Conservation (phyloP, 2,797 vertebrate genomes). For the Nasua narica region DNA sequence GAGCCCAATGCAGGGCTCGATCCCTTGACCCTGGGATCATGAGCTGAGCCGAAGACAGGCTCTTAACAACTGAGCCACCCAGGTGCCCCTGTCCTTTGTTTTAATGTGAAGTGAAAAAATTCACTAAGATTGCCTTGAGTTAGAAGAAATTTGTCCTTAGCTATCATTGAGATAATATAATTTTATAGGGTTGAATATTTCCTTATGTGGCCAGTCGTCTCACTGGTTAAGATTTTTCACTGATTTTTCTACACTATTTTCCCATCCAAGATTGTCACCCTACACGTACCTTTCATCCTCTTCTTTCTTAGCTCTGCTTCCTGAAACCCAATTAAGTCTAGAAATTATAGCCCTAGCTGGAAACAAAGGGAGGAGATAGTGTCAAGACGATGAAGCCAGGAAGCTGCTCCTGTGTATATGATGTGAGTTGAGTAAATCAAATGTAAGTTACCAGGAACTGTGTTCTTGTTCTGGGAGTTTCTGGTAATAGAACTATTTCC, state of each 20-base stretch:
- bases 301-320: conserved; percentile 9
- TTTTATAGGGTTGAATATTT: neutral
- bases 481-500: conserved; percentile 62
- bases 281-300: neutral
- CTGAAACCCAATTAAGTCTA: conserved; percentile 3
- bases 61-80: too few species aligned
- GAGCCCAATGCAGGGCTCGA: too few species aligned
- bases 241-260: neutral
- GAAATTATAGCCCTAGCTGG: conserved; percentile 51
- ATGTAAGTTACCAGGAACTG: conserved; percentile 31
- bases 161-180: neutral
- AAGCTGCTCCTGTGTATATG: conserved; percentile 1
- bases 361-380: conserved; percentile 40
- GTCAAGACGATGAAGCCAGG: conserved; percentile 36
- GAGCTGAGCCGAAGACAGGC: too few species aligned
- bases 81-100: neutral
- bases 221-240: neutral
- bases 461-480: conserved; percentile 60
- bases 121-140: neutral
- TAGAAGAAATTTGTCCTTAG: neutral
- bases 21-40: too few species aligned
- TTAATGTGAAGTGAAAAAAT: neutral
- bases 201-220: neutral
- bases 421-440: conserved; percentile 54
- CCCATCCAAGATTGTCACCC: neutral